phyloP scores from a whole-genome alignment of 2,888 invertebrate species.

The Brachyopa scutellaris region DNA sequence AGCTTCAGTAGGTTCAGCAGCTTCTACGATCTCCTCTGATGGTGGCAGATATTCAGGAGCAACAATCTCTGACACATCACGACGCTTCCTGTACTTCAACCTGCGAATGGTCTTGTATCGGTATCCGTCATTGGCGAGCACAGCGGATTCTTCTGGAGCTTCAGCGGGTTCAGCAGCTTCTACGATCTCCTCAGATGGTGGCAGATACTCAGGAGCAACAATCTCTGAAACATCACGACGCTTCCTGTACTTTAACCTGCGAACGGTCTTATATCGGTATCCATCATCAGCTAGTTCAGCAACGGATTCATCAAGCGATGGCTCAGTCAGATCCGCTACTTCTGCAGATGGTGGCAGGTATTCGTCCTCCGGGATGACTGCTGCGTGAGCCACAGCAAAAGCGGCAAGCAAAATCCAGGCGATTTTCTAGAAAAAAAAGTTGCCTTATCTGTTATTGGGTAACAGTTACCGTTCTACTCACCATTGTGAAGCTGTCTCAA shows the following conservation, averaged over 20 bases:
- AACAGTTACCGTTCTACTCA: background rate
- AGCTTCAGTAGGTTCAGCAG: constrained; percentile 38
- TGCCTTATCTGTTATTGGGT: background rate
- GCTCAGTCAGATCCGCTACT: background rate
- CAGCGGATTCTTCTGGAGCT: constrained; percentile 1
- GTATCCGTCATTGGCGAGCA: constrained; percentile 28
- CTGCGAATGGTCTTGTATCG: constrained; percentile 31
- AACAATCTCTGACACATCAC: constrained; percentile 29
- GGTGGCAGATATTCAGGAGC: constrained; percentile 67
- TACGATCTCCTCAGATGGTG: constrained; percentile 3
- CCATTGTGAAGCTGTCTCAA: constrained; percentile 35
- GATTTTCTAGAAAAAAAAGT: constrained; percentile 10
- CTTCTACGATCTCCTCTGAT: constrained; percentile 17
- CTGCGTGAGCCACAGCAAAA: constrained; percentile 19
- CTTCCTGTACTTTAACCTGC: constrained; percentile 12
- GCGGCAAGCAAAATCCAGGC: background rate
- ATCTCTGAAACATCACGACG: constrained; percentile 33
- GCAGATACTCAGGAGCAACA: constrained; percentile 33
- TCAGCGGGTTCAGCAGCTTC: constrained; percentile 12
- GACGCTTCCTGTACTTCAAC: constrained; percentile 34
- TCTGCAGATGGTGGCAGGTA: constrained; percentile 38
- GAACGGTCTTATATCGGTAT: constrained; percentile 28
- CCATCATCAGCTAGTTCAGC: constrained; percentile 21
- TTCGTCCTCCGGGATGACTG: constrained; percentile 27
- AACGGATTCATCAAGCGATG: background rate